Base-by-base conservation (phyloP, 1,140 invertebrate species). In the Trinorchestia longiramus region DNA sequence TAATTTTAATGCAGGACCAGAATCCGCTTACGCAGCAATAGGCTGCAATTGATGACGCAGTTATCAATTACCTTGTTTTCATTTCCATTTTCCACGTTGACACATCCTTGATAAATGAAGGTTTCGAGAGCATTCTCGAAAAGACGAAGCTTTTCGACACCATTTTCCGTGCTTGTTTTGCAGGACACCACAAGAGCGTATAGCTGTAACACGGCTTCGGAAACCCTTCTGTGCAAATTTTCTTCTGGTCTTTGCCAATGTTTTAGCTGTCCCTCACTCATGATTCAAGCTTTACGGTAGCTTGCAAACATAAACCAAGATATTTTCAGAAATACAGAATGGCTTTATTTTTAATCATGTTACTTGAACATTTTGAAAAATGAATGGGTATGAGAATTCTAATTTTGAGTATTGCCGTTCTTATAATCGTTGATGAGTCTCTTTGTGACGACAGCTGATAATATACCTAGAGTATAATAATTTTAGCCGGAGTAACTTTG, bases 1-100 rank as follows among this genome's bases (percentile, higher is more conserved):
- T 41, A 90, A 41, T 90, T 41, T 90, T 90, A 90, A 41, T 90
- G 88, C n/a, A 15, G 28, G 36, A 36, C 0, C 88, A 28, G 11
- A 77, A 28, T 77, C 88, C 11, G 43, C 88, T 41, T 90, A 15
- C 88, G 43, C 28, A 90, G 88, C 92, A 94, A 45, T 47, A 94
- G 8, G 43, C 92, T 94, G 92, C 92, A 94, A 94, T 94, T 11
- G 92, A 94, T 94, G 92, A 94, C 92, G 92, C 92, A 19, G 92
- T 94, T 94, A 94, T 94, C 92, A 94, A 94, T 94, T 94, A 94
- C 92, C 92, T 43, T 94, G 92, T 94, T 94, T 94, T 94, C 92
- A 94, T 94, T 94, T 94, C 92, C 92, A 94, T 94, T 94, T 94
- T 94, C 92, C 92, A 36, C 92, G 92, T 94, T 94, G 92, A 94